Conservation (phyloP, 2,888 invertebrate species). For the Pecten maximus region DNA sequence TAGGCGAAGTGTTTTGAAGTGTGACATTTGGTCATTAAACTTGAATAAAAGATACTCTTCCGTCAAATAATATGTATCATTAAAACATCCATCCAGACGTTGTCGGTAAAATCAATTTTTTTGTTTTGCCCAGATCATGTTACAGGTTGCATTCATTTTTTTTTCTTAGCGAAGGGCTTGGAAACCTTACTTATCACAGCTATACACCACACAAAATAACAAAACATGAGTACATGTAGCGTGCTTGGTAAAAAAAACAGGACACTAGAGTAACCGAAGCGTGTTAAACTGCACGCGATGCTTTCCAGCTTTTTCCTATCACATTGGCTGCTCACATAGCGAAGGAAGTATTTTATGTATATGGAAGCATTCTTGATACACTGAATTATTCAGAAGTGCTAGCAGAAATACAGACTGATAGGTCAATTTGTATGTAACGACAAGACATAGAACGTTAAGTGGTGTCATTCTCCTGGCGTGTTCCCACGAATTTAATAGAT, state of each 20-base stretch:
- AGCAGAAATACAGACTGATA: conserved; percentile 31
- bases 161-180: not conserved
- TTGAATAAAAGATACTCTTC: too few relatives aligned
- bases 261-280: not conserved
- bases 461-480: not conserved
- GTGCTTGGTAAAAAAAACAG: not conserved
- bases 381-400: conserved; percentile 18
- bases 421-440: conserved; percentile 25
- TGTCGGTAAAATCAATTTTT: too few relatives aligned
- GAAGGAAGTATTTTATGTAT: not conserved
- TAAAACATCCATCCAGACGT: too few relatives aligned
- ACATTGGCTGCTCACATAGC: not conserved
- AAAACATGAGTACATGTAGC: not conserved
- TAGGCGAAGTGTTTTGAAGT: too few relatives aligned
- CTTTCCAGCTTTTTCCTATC: not conserved
- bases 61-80: too few relatives aligned
- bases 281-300: not conserved
- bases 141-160: not conserved
- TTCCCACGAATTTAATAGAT: conserved; percentile 5
- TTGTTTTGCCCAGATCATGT: not conserved
- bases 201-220: not conserved
- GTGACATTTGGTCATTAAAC: too few relatives aligned
- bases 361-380: not conserved
- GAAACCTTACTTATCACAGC: not conserved
- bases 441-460: not conserved